Evolutionary conservation across 1,140 invertebrate genomes (phyloP), one percentile per base, ranked within the genome.

Genomic region (Bombyx mori): DNA sequence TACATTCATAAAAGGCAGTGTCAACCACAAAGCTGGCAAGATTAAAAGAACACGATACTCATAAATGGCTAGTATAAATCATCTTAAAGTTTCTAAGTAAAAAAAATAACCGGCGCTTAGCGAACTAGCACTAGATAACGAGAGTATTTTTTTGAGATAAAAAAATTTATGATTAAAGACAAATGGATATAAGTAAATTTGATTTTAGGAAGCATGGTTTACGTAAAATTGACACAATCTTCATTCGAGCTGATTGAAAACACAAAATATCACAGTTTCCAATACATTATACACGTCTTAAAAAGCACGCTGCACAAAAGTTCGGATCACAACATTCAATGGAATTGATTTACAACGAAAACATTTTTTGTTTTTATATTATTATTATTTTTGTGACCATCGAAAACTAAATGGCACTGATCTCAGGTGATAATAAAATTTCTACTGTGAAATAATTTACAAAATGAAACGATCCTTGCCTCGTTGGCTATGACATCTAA

Each of bases 261-360:
- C 78, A 82, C 71, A 79, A 67, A 82, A 82, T 86, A 86, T 86
- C 83, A 86, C 83, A 86, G 83, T 83, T 86, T 83, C 76, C 81
- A 86, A 86, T 84, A 80, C 73, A 79, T 66, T 62, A 35, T 18
- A 18, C 12, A 61, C 56, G 56, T 58, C 55, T 47, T 60, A 63
- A 52, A 49, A 57, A 64, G 55, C 58, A 62, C 54, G 62, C 62
- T 65, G 44, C 66, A 58, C 53, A 56, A 53, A 56, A 62, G 66
- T 62, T 64, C 58, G 45, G 69, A 72, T 70, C 61, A 64, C 65
- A 66, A 47, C n/a, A 35, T 51, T 51, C 18, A 51, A 35, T 51
- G 42, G 42, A 9, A 65, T 54, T 58, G 55, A 2, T 35, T 3
- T 35, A 35, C 4, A 35, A 46, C 52, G 58, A 68, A 54, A 63